phyloP scores from a whole-genome alignment of 2,797 vertebrate genomes.

The Tokudaia muenninki region DNA sequence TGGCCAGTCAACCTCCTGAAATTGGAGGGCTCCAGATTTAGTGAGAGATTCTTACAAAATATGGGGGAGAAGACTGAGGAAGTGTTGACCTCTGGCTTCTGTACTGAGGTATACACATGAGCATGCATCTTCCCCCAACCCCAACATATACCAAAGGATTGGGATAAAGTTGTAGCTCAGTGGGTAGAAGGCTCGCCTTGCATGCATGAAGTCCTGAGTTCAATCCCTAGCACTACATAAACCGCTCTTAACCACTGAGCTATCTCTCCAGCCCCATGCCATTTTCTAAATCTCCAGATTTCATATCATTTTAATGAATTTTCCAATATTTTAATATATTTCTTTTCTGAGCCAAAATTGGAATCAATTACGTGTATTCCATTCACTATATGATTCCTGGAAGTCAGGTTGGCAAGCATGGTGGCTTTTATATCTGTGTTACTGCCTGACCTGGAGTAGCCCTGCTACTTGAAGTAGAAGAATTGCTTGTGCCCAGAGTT shows the following conservation, averaged over 20 bases:
- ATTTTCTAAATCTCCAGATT: not conserved
- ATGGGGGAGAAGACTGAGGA: not conserved
- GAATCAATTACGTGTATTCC: not conserved
- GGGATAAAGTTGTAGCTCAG: not conserved
- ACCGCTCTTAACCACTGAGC: no score
- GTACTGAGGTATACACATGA: not conserved
- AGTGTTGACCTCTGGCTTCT: not conserved
- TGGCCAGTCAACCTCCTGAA: not conserved
- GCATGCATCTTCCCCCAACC: not conserved
- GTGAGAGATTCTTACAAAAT: not conserved
- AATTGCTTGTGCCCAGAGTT: not conserved
- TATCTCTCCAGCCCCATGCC: no score
- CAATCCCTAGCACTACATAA: not conserved
- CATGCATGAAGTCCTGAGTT: not conserved
- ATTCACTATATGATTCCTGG: not conserved
- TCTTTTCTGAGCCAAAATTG: not conserved
- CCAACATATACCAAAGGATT: not conserved
- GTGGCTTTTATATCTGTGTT: not conserved
- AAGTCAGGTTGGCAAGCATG: not conserved
- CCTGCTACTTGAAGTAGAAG: not conserved
- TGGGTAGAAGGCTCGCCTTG: not conserved
- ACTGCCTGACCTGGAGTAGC: not conserved
- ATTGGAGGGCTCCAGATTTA: not conserved
- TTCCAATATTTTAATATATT: not conserved
- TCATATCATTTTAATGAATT: not conserved